These are phyloP conservation scores for Blennius ocellaris DNA, from an alignment of 2,113 vertebrate genomes.

Conservation along the genomic window DNA sequence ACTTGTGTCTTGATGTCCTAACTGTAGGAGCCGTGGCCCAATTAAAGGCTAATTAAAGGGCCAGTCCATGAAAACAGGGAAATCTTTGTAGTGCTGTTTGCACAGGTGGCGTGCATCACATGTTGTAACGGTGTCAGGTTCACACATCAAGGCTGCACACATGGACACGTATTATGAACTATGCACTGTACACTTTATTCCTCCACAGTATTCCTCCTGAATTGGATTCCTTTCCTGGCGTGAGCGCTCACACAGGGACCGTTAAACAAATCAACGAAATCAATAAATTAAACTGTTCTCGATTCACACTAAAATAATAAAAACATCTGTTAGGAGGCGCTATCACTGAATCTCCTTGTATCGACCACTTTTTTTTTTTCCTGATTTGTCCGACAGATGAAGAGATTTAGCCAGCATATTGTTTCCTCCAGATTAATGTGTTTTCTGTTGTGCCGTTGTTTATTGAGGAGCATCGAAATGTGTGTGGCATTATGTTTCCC, in stretches of 20 bases:
- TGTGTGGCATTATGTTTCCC: conserved; percentile 3
- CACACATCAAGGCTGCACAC: conserved; percentile 46
- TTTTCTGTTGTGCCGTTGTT: not conserved
- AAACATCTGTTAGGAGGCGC: conserved; percentile 23
- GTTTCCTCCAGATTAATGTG: not conserved
- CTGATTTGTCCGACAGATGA: not conserved
- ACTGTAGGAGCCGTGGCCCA: conserved; percentile 54
- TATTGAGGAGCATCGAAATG: not conserved
- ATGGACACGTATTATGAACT: conserved; percentile 18
- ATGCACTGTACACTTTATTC: conserved; percentile 17
- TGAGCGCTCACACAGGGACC: not conserved
- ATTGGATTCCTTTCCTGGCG: conserved; percentile 11
- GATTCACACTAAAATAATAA: conserved; percentile 27
- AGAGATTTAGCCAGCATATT: not conserved
- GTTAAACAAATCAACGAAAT: conserved; percentile 26
- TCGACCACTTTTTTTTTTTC: conserved; percentile 6
- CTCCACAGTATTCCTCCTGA: conserved; percentile 27
- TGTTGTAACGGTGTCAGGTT: conserved; percentile 69
- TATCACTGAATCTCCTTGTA: conserved; percentile 12
- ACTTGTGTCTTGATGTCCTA: conserved; percentile 37
- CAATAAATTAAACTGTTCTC: conserved; percentile 2
- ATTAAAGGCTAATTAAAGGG: conserved; percentile 79
- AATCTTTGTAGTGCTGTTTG: conserved; percentile 78
- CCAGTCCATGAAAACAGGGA: conserved; percentile 70
- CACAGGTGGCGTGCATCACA: conserved; percentile 75